Conservation (phyloP, 2,797 vertebrate species). For the Pygocentrus nattereri region DNA sequence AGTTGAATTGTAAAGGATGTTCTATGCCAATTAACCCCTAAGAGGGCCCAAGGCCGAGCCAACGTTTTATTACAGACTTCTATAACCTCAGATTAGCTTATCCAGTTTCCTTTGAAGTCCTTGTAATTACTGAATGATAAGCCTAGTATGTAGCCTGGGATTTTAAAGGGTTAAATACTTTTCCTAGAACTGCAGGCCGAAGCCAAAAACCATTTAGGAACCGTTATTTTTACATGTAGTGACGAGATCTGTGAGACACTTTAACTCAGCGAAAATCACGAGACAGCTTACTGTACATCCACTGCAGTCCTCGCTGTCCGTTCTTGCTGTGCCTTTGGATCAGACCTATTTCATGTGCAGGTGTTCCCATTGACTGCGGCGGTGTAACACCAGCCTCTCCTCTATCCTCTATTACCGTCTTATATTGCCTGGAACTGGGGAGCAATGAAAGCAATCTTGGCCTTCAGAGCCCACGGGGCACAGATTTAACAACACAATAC, state of each 20-base stretch:
- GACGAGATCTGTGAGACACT: not conserved
- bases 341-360: conserved; percentile 31
- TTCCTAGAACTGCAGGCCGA: not conserved
- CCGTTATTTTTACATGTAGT: not conserved
- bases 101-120: too few species aligned
- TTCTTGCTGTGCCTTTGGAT: conserved; percentile 22
- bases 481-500: conserved; percentile 65
- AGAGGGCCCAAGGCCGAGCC: too few species aligned
- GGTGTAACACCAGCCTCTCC: conserved; percentile 49
- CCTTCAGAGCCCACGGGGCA: conserved; percentile 62
- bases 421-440: conserved; percentile 56
- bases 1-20: too few species aligned
- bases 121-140: too few species aligned
- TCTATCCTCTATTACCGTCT: conserved; percentile 57
- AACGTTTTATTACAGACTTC: too few species aligned
- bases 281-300: conserved; percentile 13
- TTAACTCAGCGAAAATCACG: not conserved
- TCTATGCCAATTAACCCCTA: too few species aligned
- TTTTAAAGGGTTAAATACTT: too few species aligned
- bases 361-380: conserved; percentile 52
- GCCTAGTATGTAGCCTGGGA: too few species aligned
- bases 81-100: too few species aligned
- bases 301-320: not conserved
- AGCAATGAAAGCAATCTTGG: conserved; percentile 65
- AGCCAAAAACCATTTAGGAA: not conserved